Percentiles rank a stretch among this genome's conserved stretches.
Evolutionary conservation across 2,797 vertebrate genomes (phyloP).

Genomic region (Phrynocephalus guinanensis): DNA sequence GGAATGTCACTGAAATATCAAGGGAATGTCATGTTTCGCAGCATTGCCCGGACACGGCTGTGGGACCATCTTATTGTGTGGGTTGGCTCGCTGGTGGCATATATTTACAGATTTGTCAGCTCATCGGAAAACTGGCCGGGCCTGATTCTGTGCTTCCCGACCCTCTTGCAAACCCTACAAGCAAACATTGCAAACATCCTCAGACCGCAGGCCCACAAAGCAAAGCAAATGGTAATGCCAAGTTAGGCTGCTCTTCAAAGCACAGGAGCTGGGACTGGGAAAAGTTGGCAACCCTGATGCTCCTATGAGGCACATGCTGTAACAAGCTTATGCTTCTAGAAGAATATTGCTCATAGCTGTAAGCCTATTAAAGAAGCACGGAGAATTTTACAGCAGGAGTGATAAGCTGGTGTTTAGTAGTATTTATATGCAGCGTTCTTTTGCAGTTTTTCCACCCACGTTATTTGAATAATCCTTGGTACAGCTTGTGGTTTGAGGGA

Average conservation of each 20-base stretch:
- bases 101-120: not conserved
- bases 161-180: not conserved
- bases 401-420: slow-evolving; percentile 9
- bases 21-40: slow-evolving; percentile 2
- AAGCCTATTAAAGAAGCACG: not conserved
- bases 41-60: not conserved
- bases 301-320: not conserved
- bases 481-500: not conserved
- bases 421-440: not conserved
- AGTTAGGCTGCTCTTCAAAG: not conserved
- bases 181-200: too few species aligned
- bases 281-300: not conserved
- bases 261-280: not conserved
- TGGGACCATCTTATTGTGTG: not conserved
- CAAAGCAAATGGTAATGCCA: not conserved
- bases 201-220: too few species aligned
- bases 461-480: slow-evolving; percentile 1
- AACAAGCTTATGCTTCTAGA: not conserved
- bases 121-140: not conserved
- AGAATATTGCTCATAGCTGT: not conserved
- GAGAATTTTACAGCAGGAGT: slow-evolving; percentile 2
- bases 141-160: not conserved
- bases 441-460: not conserved
- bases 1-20: slow-evolving; percentile 20
- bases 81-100: too few species aligned